Evolutionary conservation across 2,113 vertebrate species (phyloP).

Genomic region (Neodontobutis hainanensis): DNA sequence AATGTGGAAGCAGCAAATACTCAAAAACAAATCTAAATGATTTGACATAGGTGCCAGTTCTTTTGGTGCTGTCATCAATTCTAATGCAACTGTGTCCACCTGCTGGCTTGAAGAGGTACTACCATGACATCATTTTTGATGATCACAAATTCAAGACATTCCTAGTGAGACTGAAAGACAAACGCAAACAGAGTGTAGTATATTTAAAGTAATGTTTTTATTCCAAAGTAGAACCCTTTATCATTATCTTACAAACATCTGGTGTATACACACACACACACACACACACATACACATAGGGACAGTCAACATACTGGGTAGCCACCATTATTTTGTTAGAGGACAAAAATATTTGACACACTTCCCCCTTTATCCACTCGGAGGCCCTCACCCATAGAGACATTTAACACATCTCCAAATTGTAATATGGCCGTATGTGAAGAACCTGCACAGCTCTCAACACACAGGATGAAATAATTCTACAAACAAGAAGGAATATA

Average conservation of each 20-base stretch:
- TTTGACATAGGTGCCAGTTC: background rate
- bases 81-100: slow-evolving; percentile 46
- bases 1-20: slow-evolving; percentile 11
- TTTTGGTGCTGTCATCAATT: background rate
- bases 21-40: slow-evolving; percentile 9
- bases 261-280: slow-evolving; percentile 31
- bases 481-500: slow-evolving; percentile 17
- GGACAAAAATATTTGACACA: slow-evolving; percentile 36
- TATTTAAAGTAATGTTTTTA: slow-evolving; percentile 69
- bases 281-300: slow-evolving; percentile 38
- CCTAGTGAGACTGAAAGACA: background rate
- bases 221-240: slow-evolving; percentile 67
- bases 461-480: slow-evolving; percentile 31
- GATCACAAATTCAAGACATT: background rate
- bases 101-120: slow-evolving; percentile 48
- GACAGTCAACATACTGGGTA: slow-evolving; percentile 46
- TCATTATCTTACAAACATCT: slow-evolving; percentile 69
- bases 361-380: slow-evolving; percentile 6
- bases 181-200: background rate
- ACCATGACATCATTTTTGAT: slow-evolving; percentile 45
- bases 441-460: slow-evolving; percentile 32
- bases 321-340: slow-evolving; percentile 20
- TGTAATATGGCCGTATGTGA: slow-evolving; percentile 9
- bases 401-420: background rate
- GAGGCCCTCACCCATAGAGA: slow-evolving; percentile 6